Evolutionary conservation across 2,888 invertebrate genomes (phyloP).

Genomic region (Dorcus parallelipipedus): DNA sequence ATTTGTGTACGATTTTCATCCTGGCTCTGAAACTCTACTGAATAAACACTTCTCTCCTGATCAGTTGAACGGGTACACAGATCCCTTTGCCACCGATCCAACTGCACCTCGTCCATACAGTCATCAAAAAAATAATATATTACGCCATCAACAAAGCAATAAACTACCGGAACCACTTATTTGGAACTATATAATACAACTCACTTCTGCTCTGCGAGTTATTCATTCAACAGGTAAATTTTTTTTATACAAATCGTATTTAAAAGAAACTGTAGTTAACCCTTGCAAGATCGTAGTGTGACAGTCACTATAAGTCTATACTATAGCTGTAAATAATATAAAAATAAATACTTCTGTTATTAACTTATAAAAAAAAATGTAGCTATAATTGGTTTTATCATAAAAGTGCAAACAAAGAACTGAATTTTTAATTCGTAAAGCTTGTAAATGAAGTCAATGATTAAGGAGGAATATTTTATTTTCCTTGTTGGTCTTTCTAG

Average conservation of each 20-base stretch:
- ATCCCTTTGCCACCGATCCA: conserved; percentile 82
- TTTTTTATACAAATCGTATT: not conserved
- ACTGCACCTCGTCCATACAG: conserved; percentile 76
- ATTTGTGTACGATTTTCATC: conserved; percentile 94
- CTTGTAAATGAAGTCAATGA: no score
- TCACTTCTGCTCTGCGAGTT: conserved; percentile 87
- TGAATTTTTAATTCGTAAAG: no score
- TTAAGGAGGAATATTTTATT: no score
- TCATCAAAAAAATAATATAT: conserved; percentile 78
- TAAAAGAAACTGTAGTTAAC: not conserved
- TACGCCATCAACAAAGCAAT: conserved; percentile 69
- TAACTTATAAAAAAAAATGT: no score
- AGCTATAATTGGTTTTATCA: no score
- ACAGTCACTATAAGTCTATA: no score
- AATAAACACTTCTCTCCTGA: conserved; percentile 74
- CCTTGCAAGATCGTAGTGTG: no score
- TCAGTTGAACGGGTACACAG: conserved; percentile 63
- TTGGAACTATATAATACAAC: conserved; percentile 94
- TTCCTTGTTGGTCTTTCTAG: no score
- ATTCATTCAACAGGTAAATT: conserved; percentile 67
- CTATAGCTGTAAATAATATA: no score
- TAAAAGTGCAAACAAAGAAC: no score
- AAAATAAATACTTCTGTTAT: no score
- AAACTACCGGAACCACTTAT: conserved; percentile 83
- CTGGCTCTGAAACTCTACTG: conserved; percentile 84